Evolutionary conservation across 2,888 invertebrate genomes (phyloP).

Genomic region (Tachina lurida): DNA sequence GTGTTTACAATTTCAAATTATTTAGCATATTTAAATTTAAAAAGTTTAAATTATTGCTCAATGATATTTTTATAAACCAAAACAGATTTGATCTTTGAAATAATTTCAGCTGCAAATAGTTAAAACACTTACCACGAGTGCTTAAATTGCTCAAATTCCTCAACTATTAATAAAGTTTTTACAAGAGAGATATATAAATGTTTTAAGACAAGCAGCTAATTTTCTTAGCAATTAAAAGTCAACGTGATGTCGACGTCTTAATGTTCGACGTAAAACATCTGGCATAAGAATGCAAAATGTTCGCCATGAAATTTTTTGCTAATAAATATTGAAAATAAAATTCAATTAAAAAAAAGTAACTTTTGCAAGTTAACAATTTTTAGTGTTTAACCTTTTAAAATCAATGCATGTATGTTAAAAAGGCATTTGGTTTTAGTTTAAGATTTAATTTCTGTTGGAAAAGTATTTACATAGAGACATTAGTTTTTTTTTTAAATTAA

Average conservation of each 20-base stretch:
- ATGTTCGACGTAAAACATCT: conserved; percentile 21
- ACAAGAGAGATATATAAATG: conserved; percentile 12
- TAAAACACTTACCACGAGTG: neutral
- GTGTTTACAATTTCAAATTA: too few species aligned
- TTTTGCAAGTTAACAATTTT: conserved; percentile 1
- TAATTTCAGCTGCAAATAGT: neutral
- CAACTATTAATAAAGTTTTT: conserved; percentile 23
- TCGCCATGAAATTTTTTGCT: conserved; percentile 49
- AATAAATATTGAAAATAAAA: conserved; percentile 27
- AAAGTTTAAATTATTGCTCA: too few species aligned
- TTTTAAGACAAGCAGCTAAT: conserved; percentile 74
- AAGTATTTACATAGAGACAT: too few species aligned
- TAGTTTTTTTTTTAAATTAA: too few species aligned
- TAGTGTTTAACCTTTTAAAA: conserved; percentile 39
- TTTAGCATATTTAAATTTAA: too few species aligned
- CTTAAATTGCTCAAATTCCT: conserved; percentile 10
- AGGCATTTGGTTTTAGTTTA: too few species aligned
- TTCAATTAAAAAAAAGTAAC: conserved; percentile 35
- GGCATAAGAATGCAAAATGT: conserved; percentile 41
- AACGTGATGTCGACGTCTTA: conserved; percentile 74
- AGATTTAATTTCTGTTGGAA: too few species aligned
- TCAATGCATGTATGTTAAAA: neutral
- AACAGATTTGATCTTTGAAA: neutral
- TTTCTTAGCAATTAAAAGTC: conserved; percentile 80
- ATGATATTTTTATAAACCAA: neutral